Base-by-base conservation (phyloP, 2,113 vertebrate species). In the Acrocephalus arundinaceus region DNA sequence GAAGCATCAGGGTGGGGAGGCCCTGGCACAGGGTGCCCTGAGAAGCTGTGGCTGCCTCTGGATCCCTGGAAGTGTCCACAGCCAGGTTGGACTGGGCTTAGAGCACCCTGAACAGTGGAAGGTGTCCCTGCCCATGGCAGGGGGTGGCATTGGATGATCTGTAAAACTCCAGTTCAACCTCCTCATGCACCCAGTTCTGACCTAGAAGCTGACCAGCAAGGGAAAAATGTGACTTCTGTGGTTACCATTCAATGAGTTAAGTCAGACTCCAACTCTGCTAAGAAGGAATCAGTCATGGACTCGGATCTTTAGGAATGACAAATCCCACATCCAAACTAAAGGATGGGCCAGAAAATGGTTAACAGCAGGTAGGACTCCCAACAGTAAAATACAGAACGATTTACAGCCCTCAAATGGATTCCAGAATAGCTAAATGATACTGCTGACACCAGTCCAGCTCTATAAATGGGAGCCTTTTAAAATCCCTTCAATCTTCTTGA, bases 31-130 rank as follows among this genome's bases (percentile, higher is more conserved):
- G 17, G 35, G 2, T 16, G 22, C 8, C 45, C 68, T 51, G 45
- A 39, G 52, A 21, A 67, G 52, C 68, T 59, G 37, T 13, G 52
- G 19, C 23, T 67, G 66, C 49, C 24, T 16, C 75, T 52, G 41
- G 22, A 58, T 33, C 27, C 7, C 27, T 51, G 45, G 6, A 1
- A 59, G 15, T 30, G 28, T 30, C 28, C 70, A 28, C 59, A 35
- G 13, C 33, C 70, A 82, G 13, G 23, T 0, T 52, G 45, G 51
- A 88, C 0, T 0, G 25, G 22, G 37, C 11, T 58, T 39, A 1
- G 61, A 52, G 33, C 23, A 37, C 0, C 4, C 27, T 81, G 45
- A 28, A 0, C 10, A 24, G 27, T 28, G 37, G 27, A 13, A 52
- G 10, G 10, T 66, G 59, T 66, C 51, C 45, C 31, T 58, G 59